A percentile compares a stretch with the other conserved stretches of the same genome.
phyloP scores from a whole-genome alignment of 2,888 invertebrate species.

The Hirtodrosophila cameraria region DNA sequence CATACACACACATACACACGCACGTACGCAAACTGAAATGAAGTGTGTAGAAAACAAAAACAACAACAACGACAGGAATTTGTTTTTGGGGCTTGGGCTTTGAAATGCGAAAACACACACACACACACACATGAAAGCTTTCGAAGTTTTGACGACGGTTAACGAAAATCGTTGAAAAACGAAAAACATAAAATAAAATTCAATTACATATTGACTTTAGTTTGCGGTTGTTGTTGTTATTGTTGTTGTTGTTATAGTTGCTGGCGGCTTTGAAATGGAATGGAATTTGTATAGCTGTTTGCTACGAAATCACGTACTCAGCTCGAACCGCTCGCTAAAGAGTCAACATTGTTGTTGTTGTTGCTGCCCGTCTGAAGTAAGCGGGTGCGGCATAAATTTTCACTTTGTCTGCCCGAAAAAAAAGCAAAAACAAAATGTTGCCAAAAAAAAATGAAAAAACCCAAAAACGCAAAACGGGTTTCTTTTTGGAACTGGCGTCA shows the following conservation, averaged over 20 bases:
- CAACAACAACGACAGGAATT: conserved; percentile 16
- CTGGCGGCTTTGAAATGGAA: conserved; percentile 54
- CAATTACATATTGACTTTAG: conserved; percentile 55
- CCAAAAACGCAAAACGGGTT: conserved; percentile 58
- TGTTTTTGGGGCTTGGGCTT: conserved; percentile 30
- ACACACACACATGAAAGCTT: conserved; percentile 40
- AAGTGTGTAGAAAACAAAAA: conserved; percentile 50
- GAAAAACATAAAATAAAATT: conserved; percentile 56
- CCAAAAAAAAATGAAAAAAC: conserved; percentile 51
- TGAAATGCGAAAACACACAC: conserved; percentile 40
- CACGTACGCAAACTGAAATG: conserved; percentile 25
- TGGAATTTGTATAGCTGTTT: conserved; percentile 55
- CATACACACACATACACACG: conserved; percentile 9
- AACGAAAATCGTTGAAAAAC: conserved; percentile 63
- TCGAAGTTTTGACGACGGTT: conserved; percentile 53
- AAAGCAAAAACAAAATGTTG: conserved; percentile 44
- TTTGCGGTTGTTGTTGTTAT: conserved; percentile 16
- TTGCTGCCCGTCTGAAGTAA: conserved; percentile 43
- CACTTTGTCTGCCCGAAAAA: conserved; percentile 50
- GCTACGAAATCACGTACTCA: conserved; percentile 61
- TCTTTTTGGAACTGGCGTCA: conserved; percentile 37
- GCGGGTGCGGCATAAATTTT: conserved; percentile 71
- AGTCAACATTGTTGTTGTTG: conserved; percentile 20
- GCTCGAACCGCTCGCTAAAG: conserved; percentile 30
- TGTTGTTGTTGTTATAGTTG: conserved; percentile 31